A percentile compares a stretch with the other conserved stretches of the same genome.
These are phyloP conservation scores for Emmelina monodactyla DNA, from an alignment of 2,888 invertebrate genomes.

Conservation along the genomic window DNA sequence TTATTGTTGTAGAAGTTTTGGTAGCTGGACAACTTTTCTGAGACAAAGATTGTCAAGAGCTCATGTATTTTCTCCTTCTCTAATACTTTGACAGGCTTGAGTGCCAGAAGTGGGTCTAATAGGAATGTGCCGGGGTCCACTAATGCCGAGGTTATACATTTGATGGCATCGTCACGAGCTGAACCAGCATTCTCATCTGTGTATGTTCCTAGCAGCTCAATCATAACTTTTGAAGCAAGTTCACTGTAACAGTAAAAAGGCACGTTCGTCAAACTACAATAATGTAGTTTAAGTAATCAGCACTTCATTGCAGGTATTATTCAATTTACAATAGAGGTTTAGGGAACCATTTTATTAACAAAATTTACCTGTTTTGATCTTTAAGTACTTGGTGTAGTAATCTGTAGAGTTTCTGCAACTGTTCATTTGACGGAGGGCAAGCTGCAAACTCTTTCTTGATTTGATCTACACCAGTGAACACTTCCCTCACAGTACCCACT, in stretches of 20 bases:
- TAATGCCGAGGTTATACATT: slow-evolving; percentile 94
- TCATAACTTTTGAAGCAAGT: slow-evolving; percentile 94
- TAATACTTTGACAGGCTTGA: slow-evolving; percentile 94
- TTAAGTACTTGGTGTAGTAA: slow-evolving; percentile 88
- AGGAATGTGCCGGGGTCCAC: slow-evolving; percentile 96
- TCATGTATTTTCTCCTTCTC: slow-evolving; percentile 96
- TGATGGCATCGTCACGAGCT: slow-evolving; percentile 95
- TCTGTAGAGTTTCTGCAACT: slow-evolving; percentile 90
- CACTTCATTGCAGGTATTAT: no score
- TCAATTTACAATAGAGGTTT: no score
- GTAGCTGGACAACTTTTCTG: slow-evolving; percentile 92
- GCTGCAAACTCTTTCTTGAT: slow-evolving; percentile 81
- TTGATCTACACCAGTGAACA: slow-evolving; percentile 85
- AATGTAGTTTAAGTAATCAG: no score
- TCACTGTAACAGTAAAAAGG: slow-evolving; percentile 67
- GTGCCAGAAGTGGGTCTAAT: slow-evolving; percentile 89
- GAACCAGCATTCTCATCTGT: slow-evolving; percentile 97
- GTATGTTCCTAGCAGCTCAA: slow-evolving; percentile 94
- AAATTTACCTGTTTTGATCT: slow-evolving; percentile 79
- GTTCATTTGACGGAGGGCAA: slow-evolving; percentile 85
- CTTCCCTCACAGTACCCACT: slow-evolving; percentile 84
- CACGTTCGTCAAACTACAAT: background rate
- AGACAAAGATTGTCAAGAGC: slow-evolving; percentile 92
- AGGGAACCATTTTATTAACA: no score
- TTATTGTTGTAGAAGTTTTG: slow-evolving; percentile 91